Evolutionary conservation across 2,888 invertebrate species (phyloP).

Genomic region (Metopia argyrocephala): DNA sequence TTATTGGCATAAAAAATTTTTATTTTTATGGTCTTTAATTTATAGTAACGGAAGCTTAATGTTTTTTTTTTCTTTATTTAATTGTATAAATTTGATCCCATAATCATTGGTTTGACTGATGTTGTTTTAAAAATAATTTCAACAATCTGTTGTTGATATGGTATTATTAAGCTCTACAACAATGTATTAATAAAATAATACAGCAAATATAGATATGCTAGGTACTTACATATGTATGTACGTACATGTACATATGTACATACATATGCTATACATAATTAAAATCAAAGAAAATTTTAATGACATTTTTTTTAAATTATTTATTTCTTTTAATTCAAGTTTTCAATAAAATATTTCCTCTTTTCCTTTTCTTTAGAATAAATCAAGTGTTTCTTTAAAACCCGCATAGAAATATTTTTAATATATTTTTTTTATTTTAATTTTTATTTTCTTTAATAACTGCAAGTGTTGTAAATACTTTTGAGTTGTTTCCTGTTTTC

Average conservation of each 20-base stretch:
- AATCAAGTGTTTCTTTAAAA: background rate
- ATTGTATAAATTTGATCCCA: slow-evolving; percentile 34
- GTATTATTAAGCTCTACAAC: background rate
- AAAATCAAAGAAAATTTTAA: background rate
- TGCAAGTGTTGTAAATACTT: background rate
- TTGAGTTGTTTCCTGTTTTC: background rate
- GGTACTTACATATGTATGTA: too few relatives aligned
- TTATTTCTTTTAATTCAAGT: background rate
- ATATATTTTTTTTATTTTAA: background rate
- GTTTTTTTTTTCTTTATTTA: background rate
- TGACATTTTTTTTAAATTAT: background rate
- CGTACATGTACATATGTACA: too few relatives aligned
- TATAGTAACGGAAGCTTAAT: slow-evolving; percentile 38
- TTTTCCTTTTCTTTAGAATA: background rate
- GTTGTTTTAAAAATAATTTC: background rate
- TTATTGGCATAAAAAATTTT: slow-evolving; percentile 43
- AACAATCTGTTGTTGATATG: slow-evolving; percentile 3
- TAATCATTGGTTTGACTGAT: slow-evolving; percentile 27
- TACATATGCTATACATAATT: background rate
- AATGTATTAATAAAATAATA: background rate
- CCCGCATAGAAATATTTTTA: background rate
- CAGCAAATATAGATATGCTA: background rate
- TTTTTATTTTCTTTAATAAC: background rate
- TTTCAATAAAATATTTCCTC: background rate
- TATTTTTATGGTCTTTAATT: slow-evolving; percentile 23